Percentiles rank a stretch among this genome's conserved stretches.
Evolutionary conservation across 30 jellyfish, hydroid and myxozoan genomes (phyloP).

Genomic region (Morbakka virulenta): DNA sequence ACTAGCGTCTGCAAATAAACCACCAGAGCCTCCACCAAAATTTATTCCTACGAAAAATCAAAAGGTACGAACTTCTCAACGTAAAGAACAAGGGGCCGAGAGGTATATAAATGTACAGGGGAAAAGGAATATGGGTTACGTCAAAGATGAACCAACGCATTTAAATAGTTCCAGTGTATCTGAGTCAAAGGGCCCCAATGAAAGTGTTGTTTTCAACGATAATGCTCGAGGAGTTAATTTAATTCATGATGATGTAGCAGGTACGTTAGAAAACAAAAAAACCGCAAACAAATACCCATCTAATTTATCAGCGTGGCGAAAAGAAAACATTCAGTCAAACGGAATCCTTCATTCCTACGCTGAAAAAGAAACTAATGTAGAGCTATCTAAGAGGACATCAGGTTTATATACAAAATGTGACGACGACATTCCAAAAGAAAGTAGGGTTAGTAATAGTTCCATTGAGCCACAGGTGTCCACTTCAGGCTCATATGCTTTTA

Average conservation of each 20-base stretch:
- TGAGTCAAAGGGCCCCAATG: not conserved
- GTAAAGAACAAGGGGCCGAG: not conserved
- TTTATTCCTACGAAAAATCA: conserved; percentile 63
- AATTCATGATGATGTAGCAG: not conserved
- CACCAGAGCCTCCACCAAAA: conserved; percentile 90
- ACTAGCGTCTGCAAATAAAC: conserved; percentile 68
- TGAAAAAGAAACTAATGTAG: not conserved
- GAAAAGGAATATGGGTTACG: not conserved
- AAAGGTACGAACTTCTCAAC: not conserved
- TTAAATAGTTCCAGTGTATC: not conserved
- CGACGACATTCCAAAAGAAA: not conserved
- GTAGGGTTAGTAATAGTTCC: not conserved
- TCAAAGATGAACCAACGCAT: not conserved
- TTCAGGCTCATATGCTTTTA: not conserved
- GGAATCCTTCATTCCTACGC: not conserved
- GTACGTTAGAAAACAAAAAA: not conserved
- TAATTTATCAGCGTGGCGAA: not conserved
- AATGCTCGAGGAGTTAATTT: not conserved
- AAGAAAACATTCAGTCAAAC: not conserved
- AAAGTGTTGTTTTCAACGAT: not conserved
- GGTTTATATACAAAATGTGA: not conserved
- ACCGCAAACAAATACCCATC: not conserved
- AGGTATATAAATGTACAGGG: not conserved
- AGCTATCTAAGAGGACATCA: not conserved
- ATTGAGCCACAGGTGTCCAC: no score